These are phyloP conservation scores for Taxidea taxus DNA, from an alignment of 2,113 vertebrate genomes.

Conservation along the genomic window DNA sequence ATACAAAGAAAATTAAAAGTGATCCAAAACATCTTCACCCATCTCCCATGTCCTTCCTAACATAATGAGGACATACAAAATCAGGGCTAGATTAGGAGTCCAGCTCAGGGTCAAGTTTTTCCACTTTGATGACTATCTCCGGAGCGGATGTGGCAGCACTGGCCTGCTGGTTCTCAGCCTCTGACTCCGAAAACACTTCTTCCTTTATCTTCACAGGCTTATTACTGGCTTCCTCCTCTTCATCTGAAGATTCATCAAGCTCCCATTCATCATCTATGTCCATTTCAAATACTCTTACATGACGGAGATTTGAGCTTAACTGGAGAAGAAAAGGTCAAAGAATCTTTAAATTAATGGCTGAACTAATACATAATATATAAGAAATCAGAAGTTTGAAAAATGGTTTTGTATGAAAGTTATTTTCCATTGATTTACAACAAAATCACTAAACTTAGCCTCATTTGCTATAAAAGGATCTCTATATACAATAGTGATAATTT, in stretches of 20 bases:
- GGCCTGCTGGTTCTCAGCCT: constrained; percentile 53
- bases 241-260: constrained; percentile 88
- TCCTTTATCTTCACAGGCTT: constrained; percentile 74
- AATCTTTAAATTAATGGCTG: background rate
- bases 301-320: constrained; percentile 96
- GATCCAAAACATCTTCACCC: background rate
- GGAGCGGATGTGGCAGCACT: constrained; percentile 18
- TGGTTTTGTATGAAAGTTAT: background rate
- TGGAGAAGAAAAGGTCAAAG: constrained; percentile 68
- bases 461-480: background rate
- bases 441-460: background rate
- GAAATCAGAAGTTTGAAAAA: constrained; percentile 18
- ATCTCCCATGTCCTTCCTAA: background rate
- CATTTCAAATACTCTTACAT: constrained; percentile 97
- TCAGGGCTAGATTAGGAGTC: constrained; percentile 63
- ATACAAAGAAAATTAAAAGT: constrained; percentile 3
- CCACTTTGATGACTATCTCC: constrained; percentile 68
- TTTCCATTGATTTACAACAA: background rate
- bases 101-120: constrained; percentile 74
- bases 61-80: background rate
- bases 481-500: background rate
- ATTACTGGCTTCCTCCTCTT: constrained; percentile 83
- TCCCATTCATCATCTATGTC: constrained; percentile 97
- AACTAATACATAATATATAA: background rate
- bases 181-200: constrained; percentile 71